phyloP scores from a whole-genome alignment of 2,888 invertebrate genomes.

The Tinea pellionella region DNA sequence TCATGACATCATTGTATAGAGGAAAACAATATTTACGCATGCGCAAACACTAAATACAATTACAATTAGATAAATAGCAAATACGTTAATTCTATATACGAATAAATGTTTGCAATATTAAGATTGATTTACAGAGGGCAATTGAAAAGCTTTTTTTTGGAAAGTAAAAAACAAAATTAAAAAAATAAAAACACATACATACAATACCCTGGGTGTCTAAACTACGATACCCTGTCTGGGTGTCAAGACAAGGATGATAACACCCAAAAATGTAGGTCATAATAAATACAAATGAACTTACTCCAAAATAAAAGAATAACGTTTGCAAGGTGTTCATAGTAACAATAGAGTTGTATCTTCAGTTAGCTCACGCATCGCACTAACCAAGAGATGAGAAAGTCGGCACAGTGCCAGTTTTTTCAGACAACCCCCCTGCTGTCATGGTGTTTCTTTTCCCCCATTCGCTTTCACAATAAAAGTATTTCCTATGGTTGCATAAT shows the following conservation, averaged over 20 bases:
- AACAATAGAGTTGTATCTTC: slow-evolving; percentile 19
- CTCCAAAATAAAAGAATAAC: slow-evolving; percentile 42
- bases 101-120: too few species aligned
- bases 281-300: too few species aligned
- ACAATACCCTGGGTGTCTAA: too few species aligned
- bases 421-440: neutral
- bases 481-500: neutral
- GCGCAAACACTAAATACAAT: slow-evolving; percentile 17
- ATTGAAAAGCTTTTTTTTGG: too few species aligned
- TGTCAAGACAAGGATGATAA: too few species aligned
- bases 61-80: neutral
- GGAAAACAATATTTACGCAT: slow-evolving; percentile 24
- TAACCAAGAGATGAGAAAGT: neutral
- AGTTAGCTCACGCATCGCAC: neutral
- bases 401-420: neutral
- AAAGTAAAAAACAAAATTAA: too few species aligned
- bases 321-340: slow-evolving; percentile 40
- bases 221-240: too few species aligned
- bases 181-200: too few species aligned
- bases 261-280: too few species aligned
- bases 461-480: too few species aligned
- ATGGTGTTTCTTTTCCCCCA: neutral
- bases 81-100: too few species aligned
- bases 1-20: slow-evolving; percentile 24
- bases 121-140: too few species aligned